Percentiles rank a stretch among this genome's conserved stretches.
Conservation (phyloP, 2,888 invertebrate species). For the Scaptodrosophila latifasciaeformis region DNA sequence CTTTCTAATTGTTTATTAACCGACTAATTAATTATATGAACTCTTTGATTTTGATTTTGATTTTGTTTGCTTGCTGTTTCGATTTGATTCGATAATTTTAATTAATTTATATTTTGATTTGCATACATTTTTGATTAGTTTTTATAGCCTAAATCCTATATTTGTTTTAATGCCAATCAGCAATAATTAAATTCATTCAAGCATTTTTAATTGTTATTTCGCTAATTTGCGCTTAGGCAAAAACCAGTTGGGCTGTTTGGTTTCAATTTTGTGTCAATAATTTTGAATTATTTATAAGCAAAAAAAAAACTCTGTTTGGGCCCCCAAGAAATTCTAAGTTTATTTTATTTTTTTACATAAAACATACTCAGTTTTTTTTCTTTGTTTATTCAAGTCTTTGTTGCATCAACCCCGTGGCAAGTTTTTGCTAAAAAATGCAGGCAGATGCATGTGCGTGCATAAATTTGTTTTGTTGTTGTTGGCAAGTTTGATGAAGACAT, state of each 20-base stretch:
- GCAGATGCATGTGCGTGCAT: constrained; percentile 49
- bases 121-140: constrained; percentile 61
- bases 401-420: background rate
- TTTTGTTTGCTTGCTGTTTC: constrained; percentile 19
- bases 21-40: constrained; percentile 39
- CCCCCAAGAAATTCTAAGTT: background rate
- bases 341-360: background rate
- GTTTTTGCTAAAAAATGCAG: constrained; percentile 24
- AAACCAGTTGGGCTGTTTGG: constrained; percentile 5
- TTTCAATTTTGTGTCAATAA: background rate
- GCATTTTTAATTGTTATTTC: constrained; percentile 62
- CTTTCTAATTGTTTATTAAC: constrained; percentile 51
- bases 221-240: constrained; percentile 53
- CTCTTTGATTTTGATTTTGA: constrained; percentile 35
- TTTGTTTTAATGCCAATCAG: constrained; percentile 39
- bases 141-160: constrained; percentile 23
- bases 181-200: constrained; percentile 66
- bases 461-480: constrained; percentile 35
- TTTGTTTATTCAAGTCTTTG: background rate
- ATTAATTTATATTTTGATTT: constrained; percentile 52
- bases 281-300: background rate
- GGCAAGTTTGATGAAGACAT: constrained; percentile 36
- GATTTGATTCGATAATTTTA: constrained; percentile 47
- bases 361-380: too few relatives aligned
- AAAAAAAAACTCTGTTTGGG: background rate